A percentile compares a stretch with the other conserved stretches of the same genome.
phyloP scores from a whole-genome alignment of 2,113 vertebrate species.

The Odobenus rosmarus region DNA sequence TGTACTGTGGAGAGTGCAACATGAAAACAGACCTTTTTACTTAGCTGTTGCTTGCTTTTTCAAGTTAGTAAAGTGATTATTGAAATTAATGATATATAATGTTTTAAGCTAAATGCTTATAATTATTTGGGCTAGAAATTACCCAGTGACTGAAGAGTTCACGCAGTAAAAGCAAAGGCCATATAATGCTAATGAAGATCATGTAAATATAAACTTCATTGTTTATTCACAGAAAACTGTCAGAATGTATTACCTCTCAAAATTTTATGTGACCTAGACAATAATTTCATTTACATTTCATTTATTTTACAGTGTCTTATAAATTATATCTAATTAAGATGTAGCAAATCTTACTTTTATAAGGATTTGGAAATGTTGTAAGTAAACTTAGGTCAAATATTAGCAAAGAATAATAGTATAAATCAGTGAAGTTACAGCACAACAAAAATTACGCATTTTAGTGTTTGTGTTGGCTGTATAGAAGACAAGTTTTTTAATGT shows the following conservation, averaged over 20 bases:
- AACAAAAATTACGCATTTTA: constrained; percentile 8
- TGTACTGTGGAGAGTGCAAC: constrained; percentile 72
- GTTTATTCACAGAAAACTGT: constrained; percentile 57
- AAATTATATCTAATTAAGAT: not conserved
- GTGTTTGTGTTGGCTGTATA: not conserved
- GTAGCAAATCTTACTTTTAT: constrained; percentile 9
- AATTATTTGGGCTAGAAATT: constrained; percentile 63
- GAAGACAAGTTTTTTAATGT: constrained; percentile 23
- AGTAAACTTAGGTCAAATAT: not conserved
- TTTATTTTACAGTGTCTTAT: not conserved
- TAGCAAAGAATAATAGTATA: constrained; percentile 25
- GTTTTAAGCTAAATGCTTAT: constrained; percentile 75
- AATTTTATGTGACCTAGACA: constrained; percentile 30
- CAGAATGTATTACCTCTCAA: not conserved
- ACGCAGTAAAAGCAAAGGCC: constrained; percentile 63
- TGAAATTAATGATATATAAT: constrained; percentile 59
- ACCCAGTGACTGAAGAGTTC: constrained; percentile 67
- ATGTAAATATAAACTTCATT: constrained; percentile 53
- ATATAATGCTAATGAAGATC: constrained; percentile 57
- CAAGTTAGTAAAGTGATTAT: constrained; percentile 70
- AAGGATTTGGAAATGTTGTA: constrained; percentile 39
- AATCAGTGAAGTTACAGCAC: not conserved
- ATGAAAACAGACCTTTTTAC: constrained; percentile 76
- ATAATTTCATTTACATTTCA: constrained; percentile 16
- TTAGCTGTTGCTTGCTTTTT: constrained; percentile 72